These are phyloP conservation scores for Trichoplusia ni DNA, from an alignment of 1,140 invertebrate species.

Conservation along the genomic window DNA sequence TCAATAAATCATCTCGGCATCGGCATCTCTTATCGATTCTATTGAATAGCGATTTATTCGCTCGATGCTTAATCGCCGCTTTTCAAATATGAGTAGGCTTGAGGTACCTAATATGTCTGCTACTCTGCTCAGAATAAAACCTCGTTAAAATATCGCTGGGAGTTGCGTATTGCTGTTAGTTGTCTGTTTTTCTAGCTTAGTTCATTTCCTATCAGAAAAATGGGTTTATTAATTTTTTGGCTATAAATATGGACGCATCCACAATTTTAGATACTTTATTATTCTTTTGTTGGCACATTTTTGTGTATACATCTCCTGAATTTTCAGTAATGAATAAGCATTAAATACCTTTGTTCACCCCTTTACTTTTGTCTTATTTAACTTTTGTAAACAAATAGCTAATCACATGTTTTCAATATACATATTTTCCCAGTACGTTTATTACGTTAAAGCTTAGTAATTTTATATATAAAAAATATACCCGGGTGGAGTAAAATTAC, in stretches of 20 bases:
- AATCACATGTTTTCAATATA: not conserved
- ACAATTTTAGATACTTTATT: no score
- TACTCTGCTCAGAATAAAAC: constrained; percentile 19
- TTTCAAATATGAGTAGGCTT: constrained; percentile 45
- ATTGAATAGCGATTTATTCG: constrained; percentile 67
- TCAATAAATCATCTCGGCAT: constrained; percentile 71
- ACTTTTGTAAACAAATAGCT: not conserved
- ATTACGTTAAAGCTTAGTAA: no score
- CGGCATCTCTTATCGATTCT: constrained; percentile 64
- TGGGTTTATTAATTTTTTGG: no score
- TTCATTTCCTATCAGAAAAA: no score
- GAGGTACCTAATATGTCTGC: constrained; percentile 42
- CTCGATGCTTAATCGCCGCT: constrained; percentile 44
- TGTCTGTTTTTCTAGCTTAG: no score
- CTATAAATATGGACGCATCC: no score
- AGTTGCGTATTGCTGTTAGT: no score
- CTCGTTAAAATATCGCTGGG: constrained; percentile 40
- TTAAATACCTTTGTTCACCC: no score
- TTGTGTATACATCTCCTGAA: no score
- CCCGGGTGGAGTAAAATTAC: not conserved
- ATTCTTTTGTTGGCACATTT: no score
- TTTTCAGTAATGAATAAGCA: no score
- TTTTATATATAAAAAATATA: constrained; percentile 17
- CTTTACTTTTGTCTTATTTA: constrained; percentile 3
- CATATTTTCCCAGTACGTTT: not conserved